Percentiles rank a stretch among this genome's conserved stretches.
Conservation (phyloP, 1,140 invertebrate species). For the Bradysia coprophila region DNA sequence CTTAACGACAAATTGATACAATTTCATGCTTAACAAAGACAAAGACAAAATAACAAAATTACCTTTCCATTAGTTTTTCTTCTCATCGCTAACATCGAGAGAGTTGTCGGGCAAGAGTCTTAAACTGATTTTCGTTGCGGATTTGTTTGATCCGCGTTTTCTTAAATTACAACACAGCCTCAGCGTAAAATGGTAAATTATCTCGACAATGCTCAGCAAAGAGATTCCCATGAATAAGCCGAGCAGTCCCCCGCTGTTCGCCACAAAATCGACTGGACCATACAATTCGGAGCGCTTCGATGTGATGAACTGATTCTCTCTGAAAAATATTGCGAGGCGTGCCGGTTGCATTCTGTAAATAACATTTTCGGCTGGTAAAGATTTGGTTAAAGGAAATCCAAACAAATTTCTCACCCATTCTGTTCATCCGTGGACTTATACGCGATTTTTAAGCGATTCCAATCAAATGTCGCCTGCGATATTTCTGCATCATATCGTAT, state of each 20-base stretch:
- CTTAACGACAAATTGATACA: too few relatives aligned
- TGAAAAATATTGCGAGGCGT: slow-evolving; percentile 27
- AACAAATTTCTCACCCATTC: not conserved
- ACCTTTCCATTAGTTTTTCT: too few relatives aligned
- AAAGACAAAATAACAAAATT: too few relatives aligned
- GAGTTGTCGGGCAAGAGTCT: too few relatives aligned
- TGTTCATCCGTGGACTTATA: slow-evolving; percentile 22
- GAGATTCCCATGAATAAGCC: slow-evolving; percentile 38
- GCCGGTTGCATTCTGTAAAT: slow-evolving; percentile 17
- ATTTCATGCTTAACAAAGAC: too few relatives aligned
- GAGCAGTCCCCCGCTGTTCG: slow-evolving; percentile 33
- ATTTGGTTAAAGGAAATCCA: not conserved
- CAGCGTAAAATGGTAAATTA: slow-evolving; percentile 32
- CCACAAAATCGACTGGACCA: slow-evolving; percentile 31
- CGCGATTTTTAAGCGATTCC: slow-evolving; percentile 42
- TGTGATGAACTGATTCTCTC: slow-evolving; percentile 29
- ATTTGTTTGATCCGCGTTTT: slow-evolving; percentile 12
- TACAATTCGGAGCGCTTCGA: slow-evolving; percentile 30
- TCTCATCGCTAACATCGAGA: too few relatives aligned
- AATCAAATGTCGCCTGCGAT: slow-evolving; percentile 41
- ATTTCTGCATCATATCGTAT: slow-evolving; percentile 44
- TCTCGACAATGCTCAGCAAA: slow-evolving; percentile 31
- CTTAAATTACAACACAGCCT: slow-evolving; percentile 24
- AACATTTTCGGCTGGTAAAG: not conserved
- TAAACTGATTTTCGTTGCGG: too few relatives aligned